A percentile compares a stretch with the other conserved stretches of the same genome.
Conservation (phyloP, 2,797 vertebrate species). For the Rhynchonycteris naso region DNA sequence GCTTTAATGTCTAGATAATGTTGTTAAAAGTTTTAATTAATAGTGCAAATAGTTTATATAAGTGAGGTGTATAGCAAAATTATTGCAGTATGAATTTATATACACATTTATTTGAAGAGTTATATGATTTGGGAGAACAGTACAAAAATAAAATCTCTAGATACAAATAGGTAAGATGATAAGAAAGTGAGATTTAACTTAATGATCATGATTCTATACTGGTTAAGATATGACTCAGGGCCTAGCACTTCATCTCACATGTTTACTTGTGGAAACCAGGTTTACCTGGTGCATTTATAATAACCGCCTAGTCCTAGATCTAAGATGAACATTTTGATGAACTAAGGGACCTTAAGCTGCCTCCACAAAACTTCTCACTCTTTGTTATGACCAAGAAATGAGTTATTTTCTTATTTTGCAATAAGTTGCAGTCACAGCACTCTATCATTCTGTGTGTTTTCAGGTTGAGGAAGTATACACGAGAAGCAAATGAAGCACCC, state of each 20-base stretch:
- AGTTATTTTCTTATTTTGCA: background rate
- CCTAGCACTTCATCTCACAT: background rate
- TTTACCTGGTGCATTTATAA: background rate
- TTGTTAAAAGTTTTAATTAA: background rate
- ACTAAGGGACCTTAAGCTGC: background rate
- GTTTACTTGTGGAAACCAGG: background rate
- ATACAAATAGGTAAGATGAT: constrained; percentile 19
- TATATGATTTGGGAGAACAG: constrained; percentile 28
- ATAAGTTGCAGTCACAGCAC: background rate
- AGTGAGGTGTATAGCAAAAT: constrained; percentile 44
- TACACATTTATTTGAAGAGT: background rate
- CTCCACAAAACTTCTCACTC: constrained; percentile 12
- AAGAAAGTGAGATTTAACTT: background rate
- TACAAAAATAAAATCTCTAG: background rate
- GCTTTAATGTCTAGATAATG: background rate
- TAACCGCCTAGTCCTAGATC: background rate
- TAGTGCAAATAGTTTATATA: constrained; percentile 22
- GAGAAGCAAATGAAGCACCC: background rate
- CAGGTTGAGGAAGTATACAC: background rate
- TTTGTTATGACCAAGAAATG: constrained; percentile 12
- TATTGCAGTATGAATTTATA: background rate
- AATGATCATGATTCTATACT: background rate
- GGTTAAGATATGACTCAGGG: background rate
- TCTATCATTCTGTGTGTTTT: background rate
- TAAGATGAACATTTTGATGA: background rate